These are phyloP conservation scores for Neoitamus cyanurus DNA, from an alignment of 2,888 invertebrate species.

Conservation along the genomic window DNA sequence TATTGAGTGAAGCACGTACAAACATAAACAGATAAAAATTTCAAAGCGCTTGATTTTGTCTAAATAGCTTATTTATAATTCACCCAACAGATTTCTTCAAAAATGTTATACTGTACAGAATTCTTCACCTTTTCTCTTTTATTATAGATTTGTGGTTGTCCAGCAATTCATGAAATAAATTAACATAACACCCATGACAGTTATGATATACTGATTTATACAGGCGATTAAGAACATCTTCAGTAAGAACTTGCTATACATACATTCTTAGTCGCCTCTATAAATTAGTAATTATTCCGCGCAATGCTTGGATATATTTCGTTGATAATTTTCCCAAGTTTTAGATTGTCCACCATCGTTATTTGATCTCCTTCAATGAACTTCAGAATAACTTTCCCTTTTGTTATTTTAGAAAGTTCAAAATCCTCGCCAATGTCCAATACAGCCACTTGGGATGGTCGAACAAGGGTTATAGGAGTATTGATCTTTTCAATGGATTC, in stretches of 20 bases:
- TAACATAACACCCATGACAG: background rate
- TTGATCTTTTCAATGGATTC: constrained; percentile 68
- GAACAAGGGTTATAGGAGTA: constrained; percentile 72
- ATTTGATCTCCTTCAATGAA: constrained; percentile 79
- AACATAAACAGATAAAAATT: too few relatives aligned
- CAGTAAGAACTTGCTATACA: background rate
- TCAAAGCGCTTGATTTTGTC: too few relatives aligned
- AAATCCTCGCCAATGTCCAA: constrained; percentile 74
- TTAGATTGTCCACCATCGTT: constrained; percentile 76
- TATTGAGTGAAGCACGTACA: too few relatives aligned
- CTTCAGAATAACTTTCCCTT: constrained; percentile 70
- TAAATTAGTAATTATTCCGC: constrained; percentile 61
- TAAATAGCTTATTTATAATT: too few relatives aligned
- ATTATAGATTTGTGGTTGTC: background rate
- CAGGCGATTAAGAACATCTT: too few relatives aligned
- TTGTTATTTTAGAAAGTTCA: constrained; percentile 71
- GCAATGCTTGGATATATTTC: constrained; percentile 61
- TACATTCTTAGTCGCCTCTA: background rate
- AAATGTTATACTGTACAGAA: too few relatives aligned
- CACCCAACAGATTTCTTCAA: too few relatives aligned
- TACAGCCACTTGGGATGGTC: constrained; percentile 71
- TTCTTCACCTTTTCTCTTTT: background rate
- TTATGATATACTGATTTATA: too few relatives aligned
- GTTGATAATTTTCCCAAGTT: constrained; percentile 74
- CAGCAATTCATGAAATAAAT: background rate